phyloP scores from a whole-genome alignment of 2,113 vertebrate genomes.

The Laticauda laticaudata region DNA sequence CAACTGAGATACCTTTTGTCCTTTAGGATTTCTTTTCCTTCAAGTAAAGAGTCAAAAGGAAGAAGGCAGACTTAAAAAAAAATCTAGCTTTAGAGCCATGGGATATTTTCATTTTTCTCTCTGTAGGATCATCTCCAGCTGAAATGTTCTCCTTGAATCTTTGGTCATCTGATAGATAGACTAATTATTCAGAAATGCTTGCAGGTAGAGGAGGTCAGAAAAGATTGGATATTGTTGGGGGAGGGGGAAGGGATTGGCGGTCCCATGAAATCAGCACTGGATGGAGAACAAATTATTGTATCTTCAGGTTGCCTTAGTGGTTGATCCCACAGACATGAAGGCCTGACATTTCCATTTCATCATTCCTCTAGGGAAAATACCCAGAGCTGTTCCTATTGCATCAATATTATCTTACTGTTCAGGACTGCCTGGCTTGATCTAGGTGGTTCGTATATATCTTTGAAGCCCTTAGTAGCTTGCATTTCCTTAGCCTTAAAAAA shows the following conservation, averaged over 20 bases:
- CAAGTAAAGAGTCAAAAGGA: not conserved
- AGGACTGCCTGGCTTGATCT: not conserved
- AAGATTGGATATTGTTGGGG: not conserved
- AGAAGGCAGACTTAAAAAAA: not conserved
- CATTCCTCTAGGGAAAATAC: not conserved
- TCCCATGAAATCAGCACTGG: not conserved
- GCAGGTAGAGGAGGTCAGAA: not conserved
- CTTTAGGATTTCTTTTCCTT: not conserved
- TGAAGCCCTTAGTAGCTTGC: not conserved
- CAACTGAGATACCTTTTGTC: not conserved
- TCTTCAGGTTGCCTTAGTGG: not conserved
- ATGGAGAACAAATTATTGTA: not conserved
- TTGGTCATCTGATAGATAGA: slow-evolving; percentile 16
- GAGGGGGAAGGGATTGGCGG: not conserved
- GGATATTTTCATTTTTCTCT: slow-evolving; percentile 8
- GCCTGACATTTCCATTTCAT: not conserved
- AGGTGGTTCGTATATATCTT: not conserved
- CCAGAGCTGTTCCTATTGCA: not conserved
- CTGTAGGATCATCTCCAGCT: not conserved
- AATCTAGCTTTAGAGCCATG: not conserved
- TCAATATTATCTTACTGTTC: not conserved
- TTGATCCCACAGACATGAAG: not conserved
- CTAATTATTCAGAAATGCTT: not conserved
- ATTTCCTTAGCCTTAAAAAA: too few relatives aligned
- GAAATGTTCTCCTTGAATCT: slow-evolving; percentile 20